Percentiles rank a stretch among this genome's conserved stretches.
Conservation (phyloP, 2,113 vertebrate genomes). For the Puntigrus tetrazona region DNA sequence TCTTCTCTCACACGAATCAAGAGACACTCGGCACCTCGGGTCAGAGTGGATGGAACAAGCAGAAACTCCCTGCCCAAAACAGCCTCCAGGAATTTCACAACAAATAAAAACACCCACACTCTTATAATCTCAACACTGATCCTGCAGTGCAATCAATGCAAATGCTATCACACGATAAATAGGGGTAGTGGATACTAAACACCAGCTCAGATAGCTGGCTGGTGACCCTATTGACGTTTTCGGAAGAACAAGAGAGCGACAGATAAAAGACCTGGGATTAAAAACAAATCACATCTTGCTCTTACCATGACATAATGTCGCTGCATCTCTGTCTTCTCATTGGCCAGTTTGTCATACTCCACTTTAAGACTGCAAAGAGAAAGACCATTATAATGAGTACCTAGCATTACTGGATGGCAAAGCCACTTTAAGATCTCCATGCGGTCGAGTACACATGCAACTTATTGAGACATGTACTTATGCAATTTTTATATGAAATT, state of each 20-base stretch:
- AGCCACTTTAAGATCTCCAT: neutral
- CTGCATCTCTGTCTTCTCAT: slow-evolving; percentile 97
- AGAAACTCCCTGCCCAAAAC: slow-evolving; percentile 67
- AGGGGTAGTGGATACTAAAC: slow-evolving; percentile 37
- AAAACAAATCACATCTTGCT: slow-evolving; percentile 4
- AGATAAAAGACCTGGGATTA: neutral
- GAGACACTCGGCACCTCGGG: slow-evolving; percentile 1
- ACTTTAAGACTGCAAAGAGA: slow-evolving; percentile 81
- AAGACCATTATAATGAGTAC: neutral
- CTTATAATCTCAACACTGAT: slow-evolving; percentile 62
- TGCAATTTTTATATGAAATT: neutral
- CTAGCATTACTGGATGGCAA: neutral
- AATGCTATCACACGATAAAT: slow-evolving; percentile 41
- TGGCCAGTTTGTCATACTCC: slow-evolving; percentile 95
- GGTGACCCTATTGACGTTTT: neutral
- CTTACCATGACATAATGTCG: slow-evolving; percentile 98
- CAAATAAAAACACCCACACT: slow-evolving; percentile 26
- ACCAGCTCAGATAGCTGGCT: slow-evolving; percentile 25
- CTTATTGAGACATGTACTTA: neutral
- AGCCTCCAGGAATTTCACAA: slow-evolving; percentile 58
- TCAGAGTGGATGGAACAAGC: slow-evolving; percentile 20
- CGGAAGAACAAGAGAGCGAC: neutral
- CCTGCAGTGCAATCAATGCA: slow-evolving; percentile 29
- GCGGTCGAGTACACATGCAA: neutral
- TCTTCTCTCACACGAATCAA: neutral